Base-by-base conservation (phyloP, 2,888 invertebrate genomes). In the Drosophila demipolita region DNA sequence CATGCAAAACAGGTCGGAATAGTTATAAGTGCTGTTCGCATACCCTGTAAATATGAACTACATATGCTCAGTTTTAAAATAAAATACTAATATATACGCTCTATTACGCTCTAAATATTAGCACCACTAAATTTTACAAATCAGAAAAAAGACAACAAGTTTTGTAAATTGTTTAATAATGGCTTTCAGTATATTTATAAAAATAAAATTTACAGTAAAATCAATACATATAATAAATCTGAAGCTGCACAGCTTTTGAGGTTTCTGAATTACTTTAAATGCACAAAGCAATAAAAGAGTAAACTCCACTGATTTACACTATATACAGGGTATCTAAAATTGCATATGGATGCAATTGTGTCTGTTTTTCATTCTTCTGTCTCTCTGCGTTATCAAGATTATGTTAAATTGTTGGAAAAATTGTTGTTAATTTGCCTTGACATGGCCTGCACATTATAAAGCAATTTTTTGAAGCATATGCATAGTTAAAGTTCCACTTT, bases 321-420 rank as follows among this genome's bases (percentile, higher is more conserved):
- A 4, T 45, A 15, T 69, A 62, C 50, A 75, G 78, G 63, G 78
- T 78, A 72, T 66, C n/a, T 4, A 1, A n/a, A 68, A 57, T 58
- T 75, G 73, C 76, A 85, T 67, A 63, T 58, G 62, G 15, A 23
- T 45, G 67, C 59, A 71, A 67, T 60, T 64, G 50, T 38, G 35
- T 32, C 40, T n/a, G 40, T 1, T 26, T 33, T 45, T 45, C 45
- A 15, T 52, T 49, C 65, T 23, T 58, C 49, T 63, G 59, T 61
- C 73, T 70, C 73, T 66, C 72, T 55, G 75, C 69, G 77, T 76
- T 73, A 89, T 87, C 86, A 81, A 87, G 89, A 88, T 89, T 80
- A 82, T 86, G 87, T 89, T 90, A 85, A 89, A 89, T 89, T 89
- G 89, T 60, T 77, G 80, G 87, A 74, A 86, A 89, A 90, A 90